Evolutionary conservation across 23 tunicate genomes (phyloP).

Genomic region (Halocynthia roretzi): DNA sequence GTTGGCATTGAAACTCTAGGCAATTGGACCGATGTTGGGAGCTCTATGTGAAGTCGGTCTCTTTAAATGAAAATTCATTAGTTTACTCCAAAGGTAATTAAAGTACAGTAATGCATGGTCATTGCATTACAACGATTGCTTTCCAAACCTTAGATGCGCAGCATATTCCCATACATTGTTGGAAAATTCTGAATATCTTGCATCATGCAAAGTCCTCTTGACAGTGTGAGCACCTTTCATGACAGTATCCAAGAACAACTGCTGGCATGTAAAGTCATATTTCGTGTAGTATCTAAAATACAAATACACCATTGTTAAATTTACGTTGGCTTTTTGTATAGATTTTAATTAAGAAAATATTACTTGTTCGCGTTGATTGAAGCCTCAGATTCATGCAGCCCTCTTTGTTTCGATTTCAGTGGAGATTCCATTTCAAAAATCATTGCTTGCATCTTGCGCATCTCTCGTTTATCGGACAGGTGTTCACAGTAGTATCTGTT

Average conservation of each 20-base stretch:
- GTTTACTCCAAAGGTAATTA: not conserved
- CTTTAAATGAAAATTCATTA: slow-evolving; percentile 6
- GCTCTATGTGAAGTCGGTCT: slow-evolving; percentile 80
- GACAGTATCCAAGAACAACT: slow-evolving; percentile 77
- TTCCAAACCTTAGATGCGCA: slow-evolving; percentile 51
- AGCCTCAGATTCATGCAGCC: slow-evolving; percentile 25
- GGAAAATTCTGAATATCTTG: slow-evolving; percentile 82
- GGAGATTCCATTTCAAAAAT: slow-evolving; percentile 4
- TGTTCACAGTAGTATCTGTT: slow-evolving; percentile 18
- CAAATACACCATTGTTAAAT: not conserved
- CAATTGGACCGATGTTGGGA: slow-evolving; percentile 28
- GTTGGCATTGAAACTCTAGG: slow-evolving; percentile 78
- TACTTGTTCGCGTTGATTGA: slow-evolving; percentile 30
- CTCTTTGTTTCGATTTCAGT: slow-evolving; percentile 17
- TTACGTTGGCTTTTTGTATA: too few relatives aligned
- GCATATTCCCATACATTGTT: slow-evolving; percentile 78
- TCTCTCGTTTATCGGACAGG: not conserved
- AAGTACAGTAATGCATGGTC: too few relatives aligned
- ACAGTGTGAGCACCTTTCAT: slow-evolving; percentile 87
- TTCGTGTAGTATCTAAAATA: slow-evolving; percentile 61
- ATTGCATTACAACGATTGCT: too few relatives aligned
- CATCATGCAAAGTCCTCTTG: slow-evolving; percentile 73
- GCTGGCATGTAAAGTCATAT: slow-evolving; percentile 83
- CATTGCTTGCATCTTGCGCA: not conserved
- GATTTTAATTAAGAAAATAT: too few relatives aligned